Percentiles rank a stretch among this genome's conserved stretches.
These are phyloP conservation scores for Serinus canaria DNA, from an alignment of 2,113 vertebrate genomes.

Conservation along the genomic window DNA sequence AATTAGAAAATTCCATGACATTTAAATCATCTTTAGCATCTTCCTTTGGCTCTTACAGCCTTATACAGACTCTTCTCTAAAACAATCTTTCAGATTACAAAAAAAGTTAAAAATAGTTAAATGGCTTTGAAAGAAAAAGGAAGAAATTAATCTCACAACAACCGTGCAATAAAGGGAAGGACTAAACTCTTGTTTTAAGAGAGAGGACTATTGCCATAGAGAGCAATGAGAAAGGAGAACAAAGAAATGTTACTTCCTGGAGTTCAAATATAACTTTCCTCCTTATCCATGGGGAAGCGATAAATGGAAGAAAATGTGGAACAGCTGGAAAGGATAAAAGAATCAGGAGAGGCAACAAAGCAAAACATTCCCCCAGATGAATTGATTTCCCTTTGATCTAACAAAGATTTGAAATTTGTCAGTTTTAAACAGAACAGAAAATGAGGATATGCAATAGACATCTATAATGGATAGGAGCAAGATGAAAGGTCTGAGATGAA, in stretches of 20 bases:
- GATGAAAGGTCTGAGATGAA: constrained; percentile 6
- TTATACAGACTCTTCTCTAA: not conserved
- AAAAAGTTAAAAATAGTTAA: not conserved
- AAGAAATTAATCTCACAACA: not conserved
- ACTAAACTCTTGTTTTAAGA: not conserved
- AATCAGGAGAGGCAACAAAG: constrained; percentile 7
- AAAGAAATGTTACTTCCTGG: not conserved
- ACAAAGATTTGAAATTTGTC: not conserved
- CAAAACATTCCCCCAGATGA: not conserved
- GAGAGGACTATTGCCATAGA: not conserved
- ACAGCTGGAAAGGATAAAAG: constrained; percentile 4
- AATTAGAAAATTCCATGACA: not conserved
- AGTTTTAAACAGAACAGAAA: constrained; percentile 6
- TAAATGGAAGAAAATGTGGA: not conserved
- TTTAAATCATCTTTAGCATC: not conserved
- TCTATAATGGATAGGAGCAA: not conserved
- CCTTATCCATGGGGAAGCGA: not conserved
- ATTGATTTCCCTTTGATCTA: constrained; percentile 3
- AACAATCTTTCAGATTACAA: not conserved
- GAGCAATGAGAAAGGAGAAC: not conserved
- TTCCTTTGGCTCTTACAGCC: not conserved
- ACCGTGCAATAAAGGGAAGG: not conserved
- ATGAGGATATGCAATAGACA: not conserved
- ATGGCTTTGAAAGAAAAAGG: not conserved
- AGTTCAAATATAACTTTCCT: not conserved